Evolutionary conservation across 92 coral and sea anemone genomes (phyloP).

Genomic region (Bergia puertoricense): DNA sequence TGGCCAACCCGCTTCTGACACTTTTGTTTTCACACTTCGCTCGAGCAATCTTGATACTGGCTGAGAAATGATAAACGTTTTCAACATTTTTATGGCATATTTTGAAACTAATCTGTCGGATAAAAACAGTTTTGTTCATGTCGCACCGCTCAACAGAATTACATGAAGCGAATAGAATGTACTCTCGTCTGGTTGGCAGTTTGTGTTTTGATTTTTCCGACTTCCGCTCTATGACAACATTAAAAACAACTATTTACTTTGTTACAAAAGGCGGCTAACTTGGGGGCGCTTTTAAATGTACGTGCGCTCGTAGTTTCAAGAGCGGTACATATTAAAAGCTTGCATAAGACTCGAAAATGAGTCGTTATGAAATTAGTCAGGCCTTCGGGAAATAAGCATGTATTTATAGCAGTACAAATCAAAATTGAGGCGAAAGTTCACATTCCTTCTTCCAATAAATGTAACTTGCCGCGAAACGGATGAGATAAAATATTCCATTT

Average conservation of each 20-base stretch:
- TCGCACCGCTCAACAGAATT: background rate
- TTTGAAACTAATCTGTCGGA: background rate
- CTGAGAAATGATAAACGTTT: background rate
- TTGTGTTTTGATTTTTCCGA: slow-evolving; percentile 16
- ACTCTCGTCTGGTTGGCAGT: slow-evolving; percentile 17
- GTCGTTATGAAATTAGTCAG: slow-evolving; percentile 4
- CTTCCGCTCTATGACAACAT: slow-evolving; percentile 40
- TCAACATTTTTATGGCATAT: background rate
- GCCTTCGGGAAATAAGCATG: slow-evolving; percentile 1
- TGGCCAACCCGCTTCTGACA: background rate
- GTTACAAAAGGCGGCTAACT: slow-evolving; percentile 11
- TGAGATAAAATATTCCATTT: background rate
- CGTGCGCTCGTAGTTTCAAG: background rate
- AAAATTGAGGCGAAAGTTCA: background rate
- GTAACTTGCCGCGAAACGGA: background rate
- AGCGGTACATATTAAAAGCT: background rate
- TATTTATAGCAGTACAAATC: background rate
- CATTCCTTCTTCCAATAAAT: slow-evolving; percentile 7
- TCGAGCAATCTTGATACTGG: background rate
- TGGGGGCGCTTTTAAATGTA: slow-evolving; percentile 17
- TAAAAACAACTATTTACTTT: slow-evolving; percentile 36
- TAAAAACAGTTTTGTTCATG: background rate
- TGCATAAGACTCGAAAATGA: background rate
- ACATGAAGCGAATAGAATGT: background rate
- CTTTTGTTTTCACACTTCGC: background rate